Base-by-base conservation (phyloP, 2,888 invertebrate species). In the Cephus spinipes region DNA sequence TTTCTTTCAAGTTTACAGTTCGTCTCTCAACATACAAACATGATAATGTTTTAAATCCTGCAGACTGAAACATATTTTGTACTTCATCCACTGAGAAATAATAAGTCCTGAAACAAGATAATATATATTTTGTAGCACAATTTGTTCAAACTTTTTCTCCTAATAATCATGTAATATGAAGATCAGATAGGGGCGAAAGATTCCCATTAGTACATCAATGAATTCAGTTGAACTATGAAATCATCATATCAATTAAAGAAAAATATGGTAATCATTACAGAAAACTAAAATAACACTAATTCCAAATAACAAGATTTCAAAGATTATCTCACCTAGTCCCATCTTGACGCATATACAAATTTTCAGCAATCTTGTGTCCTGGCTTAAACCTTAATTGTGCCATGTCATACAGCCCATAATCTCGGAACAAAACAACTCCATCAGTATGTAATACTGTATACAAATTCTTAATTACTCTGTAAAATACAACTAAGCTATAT, bases 351-450 rank as follows among this genome's bases (percentile, higher is more conserved):
- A 98, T 96, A 90, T 99, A 99, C 85, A 98, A 96, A 90, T 98
- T 97, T 4, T 99, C 98, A 0, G 95, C 92, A 75, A 99, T 96
- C 91, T 99, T 98, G 89, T 97, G 96, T 0, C 98, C 98, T 0
- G 97, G 95, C 81, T 97, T 96, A 90, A 99, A 99, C 68, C 99
- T 93, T 75, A 99, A 89, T 93, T 99, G 98, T 0, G 99, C 97
- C 96, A 99, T 97, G 90, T 99, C 99, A 88, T 98, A 96, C 0
- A 97, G 92, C 0, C 98, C 99, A 91, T 99, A 99, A 92, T 99
- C 99, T 81, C 99, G 92, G 84, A 99, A 96, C 31, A 99, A 91
- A 2, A 99, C 90, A 68, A 96, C 90, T 0, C 98, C 99, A 2
- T 96, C 97, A 0, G 95, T 94, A 69, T 93, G 94, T 1, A 97